Conservation (phyloP, 1,140 invertebrate genomes). For the Drosophila nasuta region DNA sequence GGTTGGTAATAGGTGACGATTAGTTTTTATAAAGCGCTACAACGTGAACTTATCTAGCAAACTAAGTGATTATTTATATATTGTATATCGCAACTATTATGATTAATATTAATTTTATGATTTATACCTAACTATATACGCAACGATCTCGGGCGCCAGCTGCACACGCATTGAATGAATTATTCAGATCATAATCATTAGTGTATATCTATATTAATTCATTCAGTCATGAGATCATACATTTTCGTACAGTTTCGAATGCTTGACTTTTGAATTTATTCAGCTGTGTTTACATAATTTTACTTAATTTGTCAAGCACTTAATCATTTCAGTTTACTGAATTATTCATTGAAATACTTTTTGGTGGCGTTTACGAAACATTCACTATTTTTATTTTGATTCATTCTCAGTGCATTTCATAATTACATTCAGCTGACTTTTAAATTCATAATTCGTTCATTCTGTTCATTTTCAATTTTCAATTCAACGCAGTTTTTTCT, state of each 20-base stretch:
- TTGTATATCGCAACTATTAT: background rate
- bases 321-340: background rate
- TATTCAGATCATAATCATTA: constrained; percentile 20
- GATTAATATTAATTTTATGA: constrained; percentile 14
- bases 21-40: constrained; percentile 60
- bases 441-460: background rate
- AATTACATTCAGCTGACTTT: constrained; percentile 5
- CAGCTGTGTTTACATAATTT: background rate
- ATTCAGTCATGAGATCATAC: constrained; percentile 21
- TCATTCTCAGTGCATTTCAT: background rate
- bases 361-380: background rate
- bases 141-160: constrained; percentile 61
- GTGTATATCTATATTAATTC: background rate
- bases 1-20: constrained; percentile 37
- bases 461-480: background rate
- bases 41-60: constrained; percentile 71
- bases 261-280: background rate
- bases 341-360: constrained; percentile 4
- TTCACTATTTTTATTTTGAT: background rate
- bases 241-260: background rate
- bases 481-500: constrained; percentile 5
- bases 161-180: constrained; percentile 30
- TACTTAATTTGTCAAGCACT: constrained; percentile 1
- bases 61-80: constrained; percentile 44
- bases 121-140: constrained; percentile 12